Evolutionary conservation across 2,797 vertebrate genomes (phyloP).

Genomic region (Sebastolobus altivelis): DNA sequence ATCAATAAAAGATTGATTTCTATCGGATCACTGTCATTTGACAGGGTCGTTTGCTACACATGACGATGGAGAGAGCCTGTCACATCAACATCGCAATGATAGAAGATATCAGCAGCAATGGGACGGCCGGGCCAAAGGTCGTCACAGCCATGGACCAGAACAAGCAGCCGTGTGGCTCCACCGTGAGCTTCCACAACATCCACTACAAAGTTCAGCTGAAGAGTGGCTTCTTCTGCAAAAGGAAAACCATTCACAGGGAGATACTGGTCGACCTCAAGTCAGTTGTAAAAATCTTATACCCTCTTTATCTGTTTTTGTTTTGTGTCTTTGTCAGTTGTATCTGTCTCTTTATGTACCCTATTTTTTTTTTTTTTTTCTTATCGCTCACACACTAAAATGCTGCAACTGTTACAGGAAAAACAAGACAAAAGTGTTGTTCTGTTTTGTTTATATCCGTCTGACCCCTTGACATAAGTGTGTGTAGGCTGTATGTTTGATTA

Average conservation of each 20-base stretch:
- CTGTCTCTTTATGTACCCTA: not conserved
- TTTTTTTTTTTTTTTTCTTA: not conserved
- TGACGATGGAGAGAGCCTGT: conserved; percentile 63
- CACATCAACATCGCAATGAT: conserved; percentile 79
- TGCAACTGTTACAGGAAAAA: not conserved
- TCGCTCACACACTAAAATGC: not conserved
- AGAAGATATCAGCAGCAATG: conserved; percentile 71
- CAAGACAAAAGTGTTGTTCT: not conserved
- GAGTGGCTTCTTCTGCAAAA: conserved; percentile 68
- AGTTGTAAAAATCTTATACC: conserved; percentile 48
- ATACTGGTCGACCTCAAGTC: conserved; percentile 85
- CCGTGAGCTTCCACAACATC: conserved; percentile 86
- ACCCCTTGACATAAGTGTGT: too few species aligned
- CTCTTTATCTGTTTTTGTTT: not conserved
- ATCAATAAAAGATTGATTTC: not conserved
- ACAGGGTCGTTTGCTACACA: not conserved
- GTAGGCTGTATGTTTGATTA: too few species aligned
- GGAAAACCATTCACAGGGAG: conserved; percentile 60
- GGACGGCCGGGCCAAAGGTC: conserved; percentile 53
- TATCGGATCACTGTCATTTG: not conserved
- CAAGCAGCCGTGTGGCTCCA: conserved; percentile 67
- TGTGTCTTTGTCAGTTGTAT: conserved; percentile 44
- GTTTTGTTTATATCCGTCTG: too few species aligned
- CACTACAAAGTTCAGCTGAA: conserved; percentile 78
- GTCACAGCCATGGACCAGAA: conserved; percentile 15